phyloP scores from a whole-genome alignment of 2,797 vertebrate genomes.

The Paramormyrops hopkinsi region DNA sequence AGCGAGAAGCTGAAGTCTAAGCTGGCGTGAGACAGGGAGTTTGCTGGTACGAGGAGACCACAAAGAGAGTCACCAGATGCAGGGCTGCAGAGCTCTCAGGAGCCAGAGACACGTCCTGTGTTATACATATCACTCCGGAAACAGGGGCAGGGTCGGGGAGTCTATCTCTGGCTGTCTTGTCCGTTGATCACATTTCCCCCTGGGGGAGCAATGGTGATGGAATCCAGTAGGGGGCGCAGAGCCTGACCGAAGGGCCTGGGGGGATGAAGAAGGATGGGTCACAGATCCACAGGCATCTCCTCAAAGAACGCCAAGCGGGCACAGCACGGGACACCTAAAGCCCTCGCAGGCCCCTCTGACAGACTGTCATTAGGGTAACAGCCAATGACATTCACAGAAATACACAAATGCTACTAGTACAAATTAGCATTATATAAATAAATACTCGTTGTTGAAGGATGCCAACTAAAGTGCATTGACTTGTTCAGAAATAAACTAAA shows the following conservation, averaged over 20 bases:
- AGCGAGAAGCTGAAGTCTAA: not conserved
- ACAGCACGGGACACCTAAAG: not conserved
- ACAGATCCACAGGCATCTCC: not conserved
- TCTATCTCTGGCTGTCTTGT: conserved; percentile 77
- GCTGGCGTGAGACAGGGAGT: not conserved
- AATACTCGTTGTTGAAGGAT: not conserved
- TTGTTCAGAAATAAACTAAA: not conserved
- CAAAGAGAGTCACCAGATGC: not conserved
- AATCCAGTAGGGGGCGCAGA: conserved; percentile 80
- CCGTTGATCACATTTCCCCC: conserved; percentile 74
- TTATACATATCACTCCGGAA: conserved; percentile 8
- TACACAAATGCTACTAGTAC: not conserved
- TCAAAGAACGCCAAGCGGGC: not conserved
- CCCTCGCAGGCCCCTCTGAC: not conserved
- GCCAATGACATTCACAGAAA: not conserved
- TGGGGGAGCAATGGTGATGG: conserved; percentile 72
- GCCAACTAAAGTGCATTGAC: not conserved
- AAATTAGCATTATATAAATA: not conserved
- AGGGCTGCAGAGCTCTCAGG: conserved; percentile 22
- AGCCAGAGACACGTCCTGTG: not conserved
- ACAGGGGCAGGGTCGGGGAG: not conserved
- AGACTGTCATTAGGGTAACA: not conserved
- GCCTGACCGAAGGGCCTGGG: conserved; percentile 87
- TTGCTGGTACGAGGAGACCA: not conserved
- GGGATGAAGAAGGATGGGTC: conserved; percentile 33